A percentile compares a stretch with the other conserved stretches of the same genome.
These are phyloP conservation scores for Dynastes tityus DNA, from an alignment of 2,888 invertebrate genomes.

Conservation along the genomic window DNA sequence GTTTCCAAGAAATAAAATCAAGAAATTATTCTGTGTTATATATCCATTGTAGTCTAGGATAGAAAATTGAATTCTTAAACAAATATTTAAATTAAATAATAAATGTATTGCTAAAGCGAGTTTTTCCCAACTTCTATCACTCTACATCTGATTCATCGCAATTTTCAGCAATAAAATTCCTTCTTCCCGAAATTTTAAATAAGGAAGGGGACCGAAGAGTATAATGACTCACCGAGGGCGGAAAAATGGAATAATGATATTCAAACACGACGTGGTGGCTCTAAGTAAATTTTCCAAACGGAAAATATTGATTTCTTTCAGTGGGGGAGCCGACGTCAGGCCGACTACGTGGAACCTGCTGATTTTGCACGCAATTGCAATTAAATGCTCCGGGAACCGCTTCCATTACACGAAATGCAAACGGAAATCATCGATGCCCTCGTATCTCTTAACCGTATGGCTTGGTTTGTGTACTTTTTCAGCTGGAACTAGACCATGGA, in stretches of 20 bases:
- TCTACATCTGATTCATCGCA: not conserved
- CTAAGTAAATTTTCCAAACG: slow-evolving; percentile 31
- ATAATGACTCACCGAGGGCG: slow-evolving; percentile 16
- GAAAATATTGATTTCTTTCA: slow-evolving; percentile 28
- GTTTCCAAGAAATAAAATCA: too few relatives aligned
- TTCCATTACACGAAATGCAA: slow-evolving; percentile 20
- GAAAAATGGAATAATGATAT: slow-evolving; percentile 25
- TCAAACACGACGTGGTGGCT: slow-evolving; percentile 14
- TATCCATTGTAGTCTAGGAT: too few relatives aligned
- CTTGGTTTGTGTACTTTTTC: not conserved
- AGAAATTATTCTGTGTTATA: too few relatives aligned
- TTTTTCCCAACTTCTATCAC: too few relatives aligned
- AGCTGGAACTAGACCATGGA: too few relatives aligned
- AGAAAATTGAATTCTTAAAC: too few relatives aligned
- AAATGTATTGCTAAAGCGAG: too few relatives aligned
- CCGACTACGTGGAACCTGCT: not conserved
- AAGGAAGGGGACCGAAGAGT: not conserved
- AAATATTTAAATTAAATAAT: too few relatives aligned
- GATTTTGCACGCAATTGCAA: slow-evolving; percentile 25
- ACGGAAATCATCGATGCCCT: not conserved
- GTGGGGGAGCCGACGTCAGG: not conserved
- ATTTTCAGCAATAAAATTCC: not conserved
- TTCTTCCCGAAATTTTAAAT: slow-evolving; percentile 16
- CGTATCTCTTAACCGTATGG: not conserved
- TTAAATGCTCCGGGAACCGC: slow-evolving; percentile 18